Evolutionary conservation across 2,797 vertebrate genomes (phyloP).

Genomic region (Oryzias dopingdopingensis): DNA sequence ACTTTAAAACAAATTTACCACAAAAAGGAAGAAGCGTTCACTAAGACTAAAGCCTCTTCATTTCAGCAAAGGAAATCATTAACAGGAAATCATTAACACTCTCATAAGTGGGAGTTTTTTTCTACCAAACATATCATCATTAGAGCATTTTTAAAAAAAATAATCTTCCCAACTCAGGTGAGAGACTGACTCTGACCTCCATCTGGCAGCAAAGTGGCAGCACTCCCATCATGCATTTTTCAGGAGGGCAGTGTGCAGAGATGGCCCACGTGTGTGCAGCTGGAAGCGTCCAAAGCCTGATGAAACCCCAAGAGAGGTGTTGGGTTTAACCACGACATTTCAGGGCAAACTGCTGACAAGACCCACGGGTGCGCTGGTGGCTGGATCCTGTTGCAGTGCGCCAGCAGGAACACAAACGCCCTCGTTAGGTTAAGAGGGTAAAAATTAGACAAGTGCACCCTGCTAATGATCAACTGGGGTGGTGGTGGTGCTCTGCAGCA

Average conservation of each 20-base stretch:
- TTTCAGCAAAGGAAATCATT: too few relatives aligned
- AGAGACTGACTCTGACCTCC: not conserved
- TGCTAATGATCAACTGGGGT: constrained; percentile 39
- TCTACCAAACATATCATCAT: too few relatives aligned
- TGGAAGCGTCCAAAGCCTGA: constrained; percentile 28
- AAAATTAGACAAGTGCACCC: constrained; percentile 34
- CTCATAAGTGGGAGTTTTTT: too few relatives aligned
- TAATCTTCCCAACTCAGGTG: too few relatives aligned
- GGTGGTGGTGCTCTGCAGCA: constrained; percentile 10
- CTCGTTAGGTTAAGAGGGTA: constrained; percentile 51
- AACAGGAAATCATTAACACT: too few relatives aligned
- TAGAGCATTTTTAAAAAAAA: too few relatives aligned
- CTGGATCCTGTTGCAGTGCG: constrained; percentile 63
- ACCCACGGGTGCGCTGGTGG: constrained; percentile 54
- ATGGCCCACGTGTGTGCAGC: constrained; percentile 11
- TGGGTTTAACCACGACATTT: constrained; percentile 73
- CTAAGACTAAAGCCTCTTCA: too few relatives aligned
- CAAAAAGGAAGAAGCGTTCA: too few relatives aligned
- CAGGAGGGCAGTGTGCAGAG: constrained; percentile 24
- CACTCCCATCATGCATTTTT: constrained; percentile 29
- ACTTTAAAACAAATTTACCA: too few relatives aligned
- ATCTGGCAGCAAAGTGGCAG: constrained; percentile 10
- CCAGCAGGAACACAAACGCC: constrained; percentile 19
- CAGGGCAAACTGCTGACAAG: constrained; percentile 61
- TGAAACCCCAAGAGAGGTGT: constrained; percentile 65